Evolutionary conservation across 2,113 vertebrate species (phyloP).

Genomic region (Propithecus coquereli): DNA sequence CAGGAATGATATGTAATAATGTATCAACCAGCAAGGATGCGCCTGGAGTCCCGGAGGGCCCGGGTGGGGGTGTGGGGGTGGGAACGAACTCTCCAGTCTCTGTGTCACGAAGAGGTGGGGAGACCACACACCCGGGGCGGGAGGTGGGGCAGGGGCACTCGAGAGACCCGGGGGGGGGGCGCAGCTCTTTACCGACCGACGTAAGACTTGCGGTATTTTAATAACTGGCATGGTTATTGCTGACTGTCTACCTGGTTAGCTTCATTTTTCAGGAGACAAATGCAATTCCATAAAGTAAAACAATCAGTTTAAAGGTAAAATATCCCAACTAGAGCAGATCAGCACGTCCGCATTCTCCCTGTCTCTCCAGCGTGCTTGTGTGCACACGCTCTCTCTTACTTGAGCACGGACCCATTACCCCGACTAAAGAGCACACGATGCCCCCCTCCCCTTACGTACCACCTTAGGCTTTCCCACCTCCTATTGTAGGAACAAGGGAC

Average conservation of each 20-base stretch:
- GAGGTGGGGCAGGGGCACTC: background rate
- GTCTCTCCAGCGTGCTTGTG: no score
- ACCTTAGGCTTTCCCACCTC: background rate
- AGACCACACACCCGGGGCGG: background rate
- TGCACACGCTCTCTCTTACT: background rate
- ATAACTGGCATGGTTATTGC: background rate
- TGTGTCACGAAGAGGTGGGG: background rate
- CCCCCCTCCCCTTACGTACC: background rate
- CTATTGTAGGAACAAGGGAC: background rate
- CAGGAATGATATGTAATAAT: background rate
- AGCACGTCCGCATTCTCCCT: background rate
- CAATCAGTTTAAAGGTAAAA: background rate
- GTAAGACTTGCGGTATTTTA: background rate
- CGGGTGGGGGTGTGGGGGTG: no score
- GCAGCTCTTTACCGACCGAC: background rate
- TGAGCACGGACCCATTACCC: background rate
- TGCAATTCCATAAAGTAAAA: background rate
- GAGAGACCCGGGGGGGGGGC: rapidly evolving
- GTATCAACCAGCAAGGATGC: background rate
- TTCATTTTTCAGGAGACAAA: background rate
- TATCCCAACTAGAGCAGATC: background rate
- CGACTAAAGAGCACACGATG: no score
- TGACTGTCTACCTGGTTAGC: background rate
- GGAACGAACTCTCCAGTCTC: background rate
- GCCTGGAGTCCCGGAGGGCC: background rate